These are phyloP conservation scores for Lasiurus borealis DNA, from an alignment of 2,113 vertebrate genomes.

Conservation along the genomic window DNA sequence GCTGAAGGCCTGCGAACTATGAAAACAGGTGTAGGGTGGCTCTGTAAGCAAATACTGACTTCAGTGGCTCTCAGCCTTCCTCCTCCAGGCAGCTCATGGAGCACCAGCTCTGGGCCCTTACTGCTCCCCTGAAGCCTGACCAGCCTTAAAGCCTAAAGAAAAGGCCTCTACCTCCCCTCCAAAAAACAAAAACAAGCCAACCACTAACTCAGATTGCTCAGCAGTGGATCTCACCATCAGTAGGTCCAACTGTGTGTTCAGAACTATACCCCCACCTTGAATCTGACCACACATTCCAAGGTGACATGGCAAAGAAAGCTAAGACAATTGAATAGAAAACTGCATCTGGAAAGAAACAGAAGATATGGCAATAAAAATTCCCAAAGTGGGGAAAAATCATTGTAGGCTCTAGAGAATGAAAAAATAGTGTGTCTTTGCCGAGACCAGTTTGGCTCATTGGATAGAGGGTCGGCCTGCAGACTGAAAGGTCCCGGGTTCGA, in stretches of 20 bases:
- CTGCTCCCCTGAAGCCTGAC: neutral
- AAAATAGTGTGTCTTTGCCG: neutral
- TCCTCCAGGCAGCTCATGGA: neutral
- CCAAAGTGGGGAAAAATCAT: neutral
- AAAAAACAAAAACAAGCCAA: neutral
- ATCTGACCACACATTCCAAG: neutral
- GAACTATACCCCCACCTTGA: neutral
- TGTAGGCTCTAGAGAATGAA: neutral
- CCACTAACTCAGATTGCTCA: neutral
- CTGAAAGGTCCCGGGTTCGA: no score
- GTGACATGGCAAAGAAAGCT: neutral
- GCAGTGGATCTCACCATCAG: neutral
- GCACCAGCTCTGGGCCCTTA: no score
- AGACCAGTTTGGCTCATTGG: no score
- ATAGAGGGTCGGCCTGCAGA: no score
- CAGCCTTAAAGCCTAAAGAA: neutral
- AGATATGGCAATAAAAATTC: neutral
- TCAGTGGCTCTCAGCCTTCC: neutral
- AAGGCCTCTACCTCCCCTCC: neutral
- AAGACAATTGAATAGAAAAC: neutral
- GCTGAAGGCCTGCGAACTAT: neutral
- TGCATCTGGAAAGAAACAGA: conserved; percentile 1
- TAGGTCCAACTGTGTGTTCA: neutral
- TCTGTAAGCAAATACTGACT: neutral
- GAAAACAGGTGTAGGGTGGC: neutral